Percentiles rank a stretch among this genome's conserved stretches.
Evolutionary conservation across 64 coral and sea anemone genomes (phyloP).

Genomic region (Montipora capricornis): DNA sequence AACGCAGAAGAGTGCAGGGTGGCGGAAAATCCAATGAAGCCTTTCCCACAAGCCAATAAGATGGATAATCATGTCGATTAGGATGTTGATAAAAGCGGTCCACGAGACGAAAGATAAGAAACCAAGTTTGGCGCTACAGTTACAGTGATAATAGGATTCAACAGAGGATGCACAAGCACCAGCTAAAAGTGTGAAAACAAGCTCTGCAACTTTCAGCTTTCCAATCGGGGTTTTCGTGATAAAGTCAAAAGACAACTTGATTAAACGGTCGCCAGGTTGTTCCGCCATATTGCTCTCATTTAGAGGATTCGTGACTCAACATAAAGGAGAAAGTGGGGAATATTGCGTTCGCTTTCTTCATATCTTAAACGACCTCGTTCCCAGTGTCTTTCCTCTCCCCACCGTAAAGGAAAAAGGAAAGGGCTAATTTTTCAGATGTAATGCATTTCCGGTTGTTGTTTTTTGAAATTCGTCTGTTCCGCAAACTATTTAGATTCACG

Average conservation of each 20-base stretch:
- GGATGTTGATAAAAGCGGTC: conserved; percentile 85
- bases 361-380: too few relatives aligned
- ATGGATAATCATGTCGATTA: conserved; percentile 83
- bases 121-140: conserved; percentile 18
- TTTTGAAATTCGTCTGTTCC: too few relatives aligned
- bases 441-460: too few relatives aligned
- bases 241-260: conserved; percentile 71
- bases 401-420: too few relatives aligned
- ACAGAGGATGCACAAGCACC: conserved; percentile 57
- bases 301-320: not conserved
- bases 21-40: conserved; percentile 82
- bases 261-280: conserved; percentile 11
- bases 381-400: too few relatives aligned
- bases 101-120: conserved; percentile 88
- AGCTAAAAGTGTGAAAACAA: conserved; percentile 74
- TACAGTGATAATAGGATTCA: not conserved
- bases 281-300: not conserved
- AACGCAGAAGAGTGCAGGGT: conserved; percentile 61
- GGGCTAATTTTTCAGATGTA: too few relatives aligned
- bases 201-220: conserved; percentile 59
- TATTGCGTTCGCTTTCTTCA: too few relatives aligned
- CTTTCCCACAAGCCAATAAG: conserved; percentile 85
- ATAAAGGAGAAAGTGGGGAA: too few relatives aligned
- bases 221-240: conserved; percentile 61
- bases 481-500: too few relatives aligned